These are phyloP conservation scores for Drosophila imparisetae DNA, from an alignment of 2,888 invertebrate genomes.

Conservation along the genomic window DNA sequence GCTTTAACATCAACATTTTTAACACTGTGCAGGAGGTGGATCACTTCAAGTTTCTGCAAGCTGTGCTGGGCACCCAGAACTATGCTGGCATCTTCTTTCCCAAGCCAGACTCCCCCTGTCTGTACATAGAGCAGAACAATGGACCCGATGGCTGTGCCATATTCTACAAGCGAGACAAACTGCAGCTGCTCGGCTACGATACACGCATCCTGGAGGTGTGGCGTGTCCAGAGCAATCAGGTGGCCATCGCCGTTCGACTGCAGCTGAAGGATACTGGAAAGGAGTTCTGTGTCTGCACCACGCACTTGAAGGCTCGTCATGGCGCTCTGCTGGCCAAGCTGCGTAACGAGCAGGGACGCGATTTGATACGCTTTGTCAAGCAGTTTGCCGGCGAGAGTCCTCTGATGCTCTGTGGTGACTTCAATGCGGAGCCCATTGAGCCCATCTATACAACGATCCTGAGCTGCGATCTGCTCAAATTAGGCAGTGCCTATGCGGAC, in stretches of 20 bases:
- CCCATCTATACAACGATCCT: conserved; percentile 88
- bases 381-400: conserved; percentile 86
- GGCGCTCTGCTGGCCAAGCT: conserved; percentile 88
- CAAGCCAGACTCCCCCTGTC: conserved; percentile 91
- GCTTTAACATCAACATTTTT: conserved; percentile 51
- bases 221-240: conserved; percentile 90
- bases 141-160: conserved; percentile 93
- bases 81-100: conserved; percentile 90
- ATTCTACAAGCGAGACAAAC: conserved; percentile 88
- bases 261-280: conserved; percentile 86
- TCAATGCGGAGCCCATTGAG: conserved; percentile 91
- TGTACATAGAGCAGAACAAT: conserved; percentile 89
- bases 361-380: conserved; percentile 87
- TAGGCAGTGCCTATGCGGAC: conserved; percentile 86
- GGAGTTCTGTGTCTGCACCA: conserved; percentile 89
- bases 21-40: conserved; percentile 88
- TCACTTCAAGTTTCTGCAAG: conserved; percentile 89
- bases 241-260: conserved; percentile 87
- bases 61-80: conserved; percentile 87
- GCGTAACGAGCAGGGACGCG: conserved; percentile 90
- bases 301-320: conserved; percentile 90
- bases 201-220: conserved; percentile 89
- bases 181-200: conserved; percentile 87
- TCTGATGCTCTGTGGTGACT: conserved; percentile 89
- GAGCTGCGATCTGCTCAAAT: conserved; percentile 83